Conservation (phyloP, 2,797 vertebrate species). For the Rhodeus uyekii region DNA sequence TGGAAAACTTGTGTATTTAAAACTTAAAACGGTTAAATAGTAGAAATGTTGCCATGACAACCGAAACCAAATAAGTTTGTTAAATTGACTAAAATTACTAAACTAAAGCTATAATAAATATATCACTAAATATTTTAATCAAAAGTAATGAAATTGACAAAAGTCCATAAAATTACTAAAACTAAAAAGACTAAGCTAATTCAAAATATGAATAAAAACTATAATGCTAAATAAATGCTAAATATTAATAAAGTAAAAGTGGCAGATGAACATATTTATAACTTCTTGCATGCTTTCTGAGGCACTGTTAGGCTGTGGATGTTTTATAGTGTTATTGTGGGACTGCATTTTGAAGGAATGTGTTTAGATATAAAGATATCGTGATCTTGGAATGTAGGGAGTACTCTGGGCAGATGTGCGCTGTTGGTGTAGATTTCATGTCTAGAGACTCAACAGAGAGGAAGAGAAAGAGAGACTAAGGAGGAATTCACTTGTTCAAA, state of each 20-base stretch:
- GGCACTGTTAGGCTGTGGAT: not conserved
- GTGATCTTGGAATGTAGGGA: constrained; percentile 31
- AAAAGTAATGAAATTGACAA: not conserved
- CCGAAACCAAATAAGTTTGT: not conserved
- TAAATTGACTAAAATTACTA: not conserved
- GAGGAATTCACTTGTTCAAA: constrained; percentile 41
- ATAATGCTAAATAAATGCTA: not conserved
- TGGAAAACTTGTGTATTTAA: too few relatives aligned
- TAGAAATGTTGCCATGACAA: not conserved
- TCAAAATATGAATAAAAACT: not conserved
- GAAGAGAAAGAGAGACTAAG: not conserved
- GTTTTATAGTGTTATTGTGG: constrained; percentile 17
- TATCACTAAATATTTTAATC: too few relatives aligned
- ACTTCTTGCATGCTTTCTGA: not conserved
- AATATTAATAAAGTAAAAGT: not conserved
- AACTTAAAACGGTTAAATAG: too few relatives aligned
- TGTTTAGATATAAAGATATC: constrained; percentile 31
- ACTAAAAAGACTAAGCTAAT: not conserved
- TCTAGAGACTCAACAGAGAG: constrained; percentile 7
- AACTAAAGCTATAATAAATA: too few relatives aligned
- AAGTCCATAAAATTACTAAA: not conserved
- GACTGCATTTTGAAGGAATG: constrained; percentile 2
- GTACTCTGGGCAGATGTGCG: constrained; percentile 13
- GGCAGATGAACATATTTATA: not conserved
- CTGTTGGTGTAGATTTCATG: constrained; percentile 10